Conservation (phyloP, 1,140 invertebrate genomes). For the Euura saliciscinereae region DNA sequence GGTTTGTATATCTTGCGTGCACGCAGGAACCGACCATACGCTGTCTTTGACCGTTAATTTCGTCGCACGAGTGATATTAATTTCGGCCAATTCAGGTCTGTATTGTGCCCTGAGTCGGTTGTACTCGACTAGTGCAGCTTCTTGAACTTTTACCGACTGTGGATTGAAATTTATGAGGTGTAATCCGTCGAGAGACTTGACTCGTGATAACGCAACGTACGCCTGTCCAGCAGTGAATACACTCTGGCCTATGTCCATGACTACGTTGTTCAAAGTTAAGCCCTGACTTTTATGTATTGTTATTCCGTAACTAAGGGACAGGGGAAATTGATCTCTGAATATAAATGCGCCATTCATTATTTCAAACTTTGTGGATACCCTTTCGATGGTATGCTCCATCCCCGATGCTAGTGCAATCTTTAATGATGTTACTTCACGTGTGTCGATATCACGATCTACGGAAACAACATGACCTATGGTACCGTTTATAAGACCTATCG, state of each 20-base stretch:
- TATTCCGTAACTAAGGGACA: slow-evolving; percentile 47
- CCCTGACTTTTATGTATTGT: slow-evolving; percentile 51
- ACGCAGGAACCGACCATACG: too few species aligned
- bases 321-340: slow-evolving; percentile 40
- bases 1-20: too few species aligned
- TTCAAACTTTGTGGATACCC: slow-evolving; percentile 28
- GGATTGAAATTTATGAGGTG: too few species aligned
- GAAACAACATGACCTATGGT: slow-evolving; percentile 41
- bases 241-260: slow-evolving; percentile 42
- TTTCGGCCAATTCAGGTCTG: too few species aligned
- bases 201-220: slow-evolving; percentile 40
- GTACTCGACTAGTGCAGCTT: too few species aligned
- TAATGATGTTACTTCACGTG: slow-evolving; percentile 32
- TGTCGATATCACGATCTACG: slow-evolving; percentile 32
- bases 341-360: slow-evolving; percentile 12
- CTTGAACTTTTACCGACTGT: too few species aligned
- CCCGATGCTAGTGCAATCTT: slow-evolving; percentile 29
- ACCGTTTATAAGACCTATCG: slow-evolving; percentile 47
- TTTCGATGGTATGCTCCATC: slow-evolving; percentile 24
- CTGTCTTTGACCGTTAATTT: too few species aligned
- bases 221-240: slow-evolving; percentile 35
- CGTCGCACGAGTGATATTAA: too few species aligned
- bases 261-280: slow-evolving; percentile 42
- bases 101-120: too few species aligned
- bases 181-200: slow-evolving; percentile 33